A percentile compares a stretch with the other conserved stretches of the same genome.
Conservation (phyloP, 2,113 vertebrate genomes). For the Salvelinus namaycush region DNA sequence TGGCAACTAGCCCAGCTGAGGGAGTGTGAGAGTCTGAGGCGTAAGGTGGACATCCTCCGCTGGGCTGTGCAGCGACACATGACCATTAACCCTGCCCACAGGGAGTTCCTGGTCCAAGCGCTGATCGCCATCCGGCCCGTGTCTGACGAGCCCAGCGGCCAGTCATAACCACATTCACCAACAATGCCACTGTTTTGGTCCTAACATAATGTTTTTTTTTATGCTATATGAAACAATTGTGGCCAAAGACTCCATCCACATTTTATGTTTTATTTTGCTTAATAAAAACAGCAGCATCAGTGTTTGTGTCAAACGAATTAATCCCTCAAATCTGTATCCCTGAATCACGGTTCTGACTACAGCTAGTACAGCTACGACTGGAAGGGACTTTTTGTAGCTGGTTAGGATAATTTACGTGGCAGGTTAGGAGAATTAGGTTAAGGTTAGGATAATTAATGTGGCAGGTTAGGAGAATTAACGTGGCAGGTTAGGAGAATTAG, state of each 20-base stretch:
- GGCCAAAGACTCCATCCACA: background rate
- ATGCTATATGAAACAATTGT: background rate
- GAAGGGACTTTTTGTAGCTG: too few relatives aligned
- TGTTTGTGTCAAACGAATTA: background rate
- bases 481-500: too few relatives aligned
- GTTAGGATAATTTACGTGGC: too few relatives aligned
- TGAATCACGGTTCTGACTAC: background rate
- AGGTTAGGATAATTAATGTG: too few relatives aligned
- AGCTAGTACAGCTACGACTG: too few relatives aligned
- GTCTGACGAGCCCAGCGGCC: background rate
- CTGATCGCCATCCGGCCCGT: constrained; percentile 63
- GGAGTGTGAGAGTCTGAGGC: constrained; percentile 53
- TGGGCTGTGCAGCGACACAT: constrained; percentile 63
- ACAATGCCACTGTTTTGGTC: background rate
- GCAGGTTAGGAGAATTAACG: too few relatives aligned
- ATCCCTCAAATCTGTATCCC: background rate
- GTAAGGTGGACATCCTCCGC: constrained; percentile 64
- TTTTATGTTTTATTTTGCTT: background rate
- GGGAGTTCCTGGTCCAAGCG: constrained; percentile 67
- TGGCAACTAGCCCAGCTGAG: constrained; percentile 65
- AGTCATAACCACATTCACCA: background rate
- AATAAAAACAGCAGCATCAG: background rate
- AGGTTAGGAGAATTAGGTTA: too few relatives aligned
- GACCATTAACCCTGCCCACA: constrained; percentile 62
- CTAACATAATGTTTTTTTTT: background rate